Evolutionary conservation across 2,888 invertebrate genomes (phyloP).

Genomic region (Stenchaetothrips biformis): DNA sequence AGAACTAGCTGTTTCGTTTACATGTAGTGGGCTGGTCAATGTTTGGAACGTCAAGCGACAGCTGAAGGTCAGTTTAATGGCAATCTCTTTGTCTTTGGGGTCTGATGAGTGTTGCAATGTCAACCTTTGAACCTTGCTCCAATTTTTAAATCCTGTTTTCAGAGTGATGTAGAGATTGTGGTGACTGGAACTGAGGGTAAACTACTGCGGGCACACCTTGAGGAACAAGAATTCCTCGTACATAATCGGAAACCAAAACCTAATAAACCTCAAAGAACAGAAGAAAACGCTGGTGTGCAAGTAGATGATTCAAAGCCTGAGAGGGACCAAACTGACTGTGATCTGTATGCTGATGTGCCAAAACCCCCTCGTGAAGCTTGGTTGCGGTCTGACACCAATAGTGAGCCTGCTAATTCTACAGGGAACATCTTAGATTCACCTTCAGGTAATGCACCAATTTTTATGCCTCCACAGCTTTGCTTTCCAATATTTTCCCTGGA

Average conservation of each 20-base stretch:
- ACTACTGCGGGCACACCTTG: background rate
- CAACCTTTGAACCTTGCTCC: background rate
- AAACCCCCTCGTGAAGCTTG: slow-evolving; percentile 9
- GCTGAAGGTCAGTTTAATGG: slow-evolving; percentile 49
- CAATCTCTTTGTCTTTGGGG: background rate
- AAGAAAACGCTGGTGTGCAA: background rate
- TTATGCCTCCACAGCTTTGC: background rate
- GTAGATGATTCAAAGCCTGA: background rate
- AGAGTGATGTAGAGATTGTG: slow-evolving; percentile 31
- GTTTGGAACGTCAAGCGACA: slow-evolving; percentile 81
- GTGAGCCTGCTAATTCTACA: background rate
- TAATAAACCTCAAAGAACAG: background rate
- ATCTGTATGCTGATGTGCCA: slow-evolving; percentile 15
- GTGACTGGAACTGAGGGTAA: slow-evolving; percentile 26
- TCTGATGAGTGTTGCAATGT: slow-evolving; percentile 18
- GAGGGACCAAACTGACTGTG: slow-evolving; percentile 20
- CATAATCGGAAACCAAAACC: background rate
- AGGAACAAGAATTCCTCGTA: background rate
- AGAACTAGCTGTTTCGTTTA: slow-evolving; percentile 51
- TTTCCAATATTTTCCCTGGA: background rate
- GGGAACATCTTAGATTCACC: background rate
- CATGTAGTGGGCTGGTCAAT: slow-evolving; percentile 56
- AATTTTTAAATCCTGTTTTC: background rate
- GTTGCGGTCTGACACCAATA: background rate
- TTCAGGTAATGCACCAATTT: background rate